A percentile compares a stretch with the other conserved stretches of the same genome.
phyloP scores from a whole-genome alignment of 2,113 vertebrate genomes.

The Rousettus leschenaultii region DNA sequence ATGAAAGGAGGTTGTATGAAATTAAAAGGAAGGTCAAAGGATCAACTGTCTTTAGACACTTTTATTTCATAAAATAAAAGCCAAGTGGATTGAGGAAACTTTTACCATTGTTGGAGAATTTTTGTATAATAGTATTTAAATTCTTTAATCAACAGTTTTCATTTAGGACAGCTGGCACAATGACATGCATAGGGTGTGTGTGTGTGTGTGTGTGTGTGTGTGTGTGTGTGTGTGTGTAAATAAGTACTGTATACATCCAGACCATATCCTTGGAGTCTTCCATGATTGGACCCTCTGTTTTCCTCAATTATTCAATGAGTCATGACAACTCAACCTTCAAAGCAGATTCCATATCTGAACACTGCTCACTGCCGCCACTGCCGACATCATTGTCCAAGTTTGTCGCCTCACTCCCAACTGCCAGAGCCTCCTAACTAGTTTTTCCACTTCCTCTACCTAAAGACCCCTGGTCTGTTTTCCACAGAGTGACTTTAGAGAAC shows the following conservation, averaged over 20 bases:
- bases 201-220: not conserved
- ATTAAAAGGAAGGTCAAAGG: not conserved
- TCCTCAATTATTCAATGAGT: not conserved
- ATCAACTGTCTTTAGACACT: not conserved
- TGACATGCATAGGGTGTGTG: not conserved
- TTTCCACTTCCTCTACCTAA: not conserved
- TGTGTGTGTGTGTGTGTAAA: not conserved
- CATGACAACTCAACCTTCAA: not conserved
- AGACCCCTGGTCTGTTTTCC: not conserved
- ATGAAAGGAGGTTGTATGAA: not conserved
- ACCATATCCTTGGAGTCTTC: not conserved
- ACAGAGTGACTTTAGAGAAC: not conserved
- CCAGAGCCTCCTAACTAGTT: not conserved
- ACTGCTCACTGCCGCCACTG: not conserved
- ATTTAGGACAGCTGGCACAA: not conserved
- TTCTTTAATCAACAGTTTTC: not conserved
- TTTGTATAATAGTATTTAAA: not conserved
- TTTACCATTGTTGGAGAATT: constrained; percentile 8
- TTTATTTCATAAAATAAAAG: constrained; percentile 34
- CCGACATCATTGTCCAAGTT: not conserved
- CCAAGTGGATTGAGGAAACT: not conserved
- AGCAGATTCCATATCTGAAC: not conserved
- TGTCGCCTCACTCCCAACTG: not conserved
- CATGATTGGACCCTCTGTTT: not conserved
- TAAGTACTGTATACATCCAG: not conserved